Evolutionary conservation across 1,140 invertebrate species (phyloP).

Genomic region (Babylonia areolata): DNA sequence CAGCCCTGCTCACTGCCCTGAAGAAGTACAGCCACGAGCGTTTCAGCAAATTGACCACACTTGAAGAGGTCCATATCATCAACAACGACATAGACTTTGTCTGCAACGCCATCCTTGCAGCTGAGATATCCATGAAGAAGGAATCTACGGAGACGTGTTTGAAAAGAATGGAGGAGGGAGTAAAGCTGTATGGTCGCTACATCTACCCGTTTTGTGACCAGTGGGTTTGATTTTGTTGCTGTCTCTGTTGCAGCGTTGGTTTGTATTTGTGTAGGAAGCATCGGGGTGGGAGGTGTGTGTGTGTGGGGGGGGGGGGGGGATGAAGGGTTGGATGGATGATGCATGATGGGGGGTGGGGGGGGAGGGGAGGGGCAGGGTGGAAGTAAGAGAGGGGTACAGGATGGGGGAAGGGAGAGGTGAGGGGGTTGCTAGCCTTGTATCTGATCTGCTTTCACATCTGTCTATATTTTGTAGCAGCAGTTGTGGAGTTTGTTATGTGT

Average conservation of each 20-base stretch:
- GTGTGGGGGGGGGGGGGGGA: too few species aligned
- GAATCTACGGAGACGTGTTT: not conserved
- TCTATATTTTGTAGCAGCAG: too few species aligned
- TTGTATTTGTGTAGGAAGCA: not conserved
- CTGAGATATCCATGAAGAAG: not conserved
- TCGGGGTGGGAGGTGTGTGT: too few species aligned
- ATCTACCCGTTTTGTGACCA: not conserved
- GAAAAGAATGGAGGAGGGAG: conserved; percentile 3
- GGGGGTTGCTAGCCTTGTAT: too few species aligned
- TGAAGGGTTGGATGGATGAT: too few species aligned
- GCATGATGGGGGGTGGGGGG: too few species aligned
- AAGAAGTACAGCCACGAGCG: conserved; percentile 34
- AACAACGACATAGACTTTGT: conserved; percentile 55
- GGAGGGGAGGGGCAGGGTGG: too few species aligned
- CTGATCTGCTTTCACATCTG: too few species aligned
- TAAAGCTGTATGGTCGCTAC: not conserved
- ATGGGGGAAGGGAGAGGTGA: too few species aligned
- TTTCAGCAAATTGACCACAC: not conserved
- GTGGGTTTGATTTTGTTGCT: not conserved
- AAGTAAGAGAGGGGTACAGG: too few species aligned
- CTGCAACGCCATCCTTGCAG: conserved; percentile 40
- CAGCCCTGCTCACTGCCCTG: conserved; percentile 51
- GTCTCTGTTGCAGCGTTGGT: not conserved
- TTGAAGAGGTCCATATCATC: conserved; percentile 52
- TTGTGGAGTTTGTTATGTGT: too few species aligned